These are phyloP conservation scores for Globicephala melas DNA, from an alignment of 2,113 vertebrate species.

Conservation along the genomic window DNA sequence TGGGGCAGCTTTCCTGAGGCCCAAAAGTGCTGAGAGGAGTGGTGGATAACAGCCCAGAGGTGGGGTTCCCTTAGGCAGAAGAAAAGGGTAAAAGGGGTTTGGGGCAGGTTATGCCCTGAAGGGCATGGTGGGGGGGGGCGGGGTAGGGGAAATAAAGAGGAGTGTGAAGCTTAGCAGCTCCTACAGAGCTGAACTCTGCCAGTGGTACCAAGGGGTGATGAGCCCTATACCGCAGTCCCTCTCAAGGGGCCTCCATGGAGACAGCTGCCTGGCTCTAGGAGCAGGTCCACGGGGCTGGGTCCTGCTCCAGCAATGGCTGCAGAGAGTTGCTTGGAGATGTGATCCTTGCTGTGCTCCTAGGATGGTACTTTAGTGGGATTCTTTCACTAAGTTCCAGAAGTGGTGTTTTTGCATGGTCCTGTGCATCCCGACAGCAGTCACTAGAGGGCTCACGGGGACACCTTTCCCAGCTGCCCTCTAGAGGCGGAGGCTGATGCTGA, in stretches of 20 bases:
- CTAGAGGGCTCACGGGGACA: slow-evolving; percentile 13
- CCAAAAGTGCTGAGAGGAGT: neutral
- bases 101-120: no score
- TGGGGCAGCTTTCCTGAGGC: neutral
- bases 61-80: neutral
- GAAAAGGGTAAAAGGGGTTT: neutral
- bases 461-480: slow-evolving; percentile 16
- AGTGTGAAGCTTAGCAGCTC: neutral
- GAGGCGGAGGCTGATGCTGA: neutral
- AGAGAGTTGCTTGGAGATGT: neutral
- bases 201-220: neutral
- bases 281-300: neutral
- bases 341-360: neutral
- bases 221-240: no score
- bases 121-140: no score
- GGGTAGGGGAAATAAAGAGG: neutral
- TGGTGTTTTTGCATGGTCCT: neutral
- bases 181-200: neutral
- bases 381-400: neutral
- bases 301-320: neutral
- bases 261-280: neutral
- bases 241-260: neutral
- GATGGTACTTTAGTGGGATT: neutral
- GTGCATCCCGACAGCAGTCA: neutral
- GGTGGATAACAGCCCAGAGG: neutral